A percentile compares a stretch with the other conserved stretches of the same genome.
These are phyloP conservation scores for Odocoileus virginianus DNA, from an alignment of 2,113 vertebrate species.

Conservation along the genomic window DNA sequence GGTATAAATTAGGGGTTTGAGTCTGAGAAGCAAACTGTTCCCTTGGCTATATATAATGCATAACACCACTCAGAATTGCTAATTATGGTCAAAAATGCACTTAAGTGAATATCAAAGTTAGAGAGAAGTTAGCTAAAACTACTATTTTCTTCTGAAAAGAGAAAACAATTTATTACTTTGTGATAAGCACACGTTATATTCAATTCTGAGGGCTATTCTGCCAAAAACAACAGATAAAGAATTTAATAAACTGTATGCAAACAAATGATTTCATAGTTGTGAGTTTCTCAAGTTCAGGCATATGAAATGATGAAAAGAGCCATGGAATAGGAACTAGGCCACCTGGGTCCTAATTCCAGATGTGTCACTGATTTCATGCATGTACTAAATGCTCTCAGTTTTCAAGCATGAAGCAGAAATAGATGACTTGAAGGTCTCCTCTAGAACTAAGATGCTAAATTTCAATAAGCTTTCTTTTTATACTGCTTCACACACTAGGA, in stretches of 20 bases:
- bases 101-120: not conserved
- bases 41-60: not conserved
- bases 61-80: not conserved
- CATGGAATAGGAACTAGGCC: not conserved
- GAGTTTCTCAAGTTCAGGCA: not conserved
- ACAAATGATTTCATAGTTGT: not conserved
- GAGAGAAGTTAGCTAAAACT: constrained; percentile 12
- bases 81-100: not conserved
- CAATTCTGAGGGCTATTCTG: not conserved
- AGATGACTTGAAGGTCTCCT: not conserved
- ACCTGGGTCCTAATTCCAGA: not conserved
- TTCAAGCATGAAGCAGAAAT: not conserved
- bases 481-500: not conserved
- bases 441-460: not conserved
- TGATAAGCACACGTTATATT: not conserved
- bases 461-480: not conserved
- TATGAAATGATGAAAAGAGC: not conserved
- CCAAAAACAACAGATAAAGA: not conserved
- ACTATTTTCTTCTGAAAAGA: constrained; percentile 27
- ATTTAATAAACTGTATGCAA: not conserved
- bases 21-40: not conserved
- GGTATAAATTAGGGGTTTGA: not conserved
- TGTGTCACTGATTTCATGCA: not conserved
- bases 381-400: not conserved
- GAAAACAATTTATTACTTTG: not conserved